Conservation (phyloP, 2,113 vertebrate species). For the Natator depressus region DNA sequence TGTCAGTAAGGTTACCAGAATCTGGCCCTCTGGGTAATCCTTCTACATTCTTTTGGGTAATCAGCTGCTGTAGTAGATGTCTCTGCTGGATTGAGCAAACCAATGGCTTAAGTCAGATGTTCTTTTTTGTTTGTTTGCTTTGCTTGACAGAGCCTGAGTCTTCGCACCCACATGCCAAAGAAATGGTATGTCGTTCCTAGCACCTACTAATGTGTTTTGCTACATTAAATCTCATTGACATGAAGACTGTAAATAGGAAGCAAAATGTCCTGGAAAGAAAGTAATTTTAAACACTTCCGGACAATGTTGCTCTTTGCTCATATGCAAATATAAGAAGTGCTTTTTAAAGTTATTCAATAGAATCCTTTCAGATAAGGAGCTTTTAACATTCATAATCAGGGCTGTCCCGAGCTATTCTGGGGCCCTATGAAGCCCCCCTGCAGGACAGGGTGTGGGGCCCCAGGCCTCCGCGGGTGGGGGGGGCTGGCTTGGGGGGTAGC, state of each 20-base stretch:
- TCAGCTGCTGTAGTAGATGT: accelerated
- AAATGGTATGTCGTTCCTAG: not conserved
- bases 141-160: not conserved
- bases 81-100: not conserved
- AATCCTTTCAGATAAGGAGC: not conserved
- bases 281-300: not conserved
- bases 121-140: not conserved
- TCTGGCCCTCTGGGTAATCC: not conserved
- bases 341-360: not conserved
- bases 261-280: not conserved
- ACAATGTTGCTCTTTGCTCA: not conserved
- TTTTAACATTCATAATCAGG: not conserved
- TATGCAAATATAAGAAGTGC: not conserved
- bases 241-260: not conserved
- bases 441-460: too few relatives aligned
- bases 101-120: not conserved
- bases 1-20: not conserved
- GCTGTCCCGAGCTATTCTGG: too few relatives aligned
- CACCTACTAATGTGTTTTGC: not conserved
- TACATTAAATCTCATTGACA: not conserved
- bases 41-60: not conserved
- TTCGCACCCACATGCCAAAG: not conserved
- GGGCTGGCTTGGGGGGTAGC: too few relatives aligned
- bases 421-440: too few relatives aligned
- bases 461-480: too few relatives aligned